Evolutionary conservation across 2,888 invertebrate genomes (phyloP).

Genomic region (Heteromyza rotundicornis): DNA sequence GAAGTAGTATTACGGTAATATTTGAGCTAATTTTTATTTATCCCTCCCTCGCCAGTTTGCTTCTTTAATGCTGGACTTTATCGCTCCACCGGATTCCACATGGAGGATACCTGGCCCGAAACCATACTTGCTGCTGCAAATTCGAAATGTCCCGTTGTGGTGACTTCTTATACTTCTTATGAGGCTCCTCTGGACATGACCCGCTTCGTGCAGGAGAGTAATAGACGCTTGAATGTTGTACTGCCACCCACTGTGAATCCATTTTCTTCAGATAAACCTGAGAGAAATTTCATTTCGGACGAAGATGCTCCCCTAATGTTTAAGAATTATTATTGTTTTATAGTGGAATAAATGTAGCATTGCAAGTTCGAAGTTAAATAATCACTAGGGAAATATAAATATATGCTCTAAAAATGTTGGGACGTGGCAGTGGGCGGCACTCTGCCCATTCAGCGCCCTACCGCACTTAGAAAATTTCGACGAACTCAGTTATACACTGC

Average conservation of each 20-base stretch:
- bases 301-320: conserved; percentile 74
- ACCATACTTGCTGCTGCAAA: conserved; percentile 68
- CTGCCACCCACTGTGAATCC: conserved; percentile 68
- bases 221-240: conserved; percentile 64
- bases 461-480: no score
- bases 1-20: not conserved
- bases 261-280: conserved; percentile 73
- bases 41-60: conserved; percentile 65
- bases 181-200: conserved; percentile 71
- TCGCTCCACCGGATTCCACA: conserved; percentile 69
- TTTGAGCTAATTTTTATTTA: not conserved
- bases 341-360: conserved; percentile 65
- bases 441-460: no score
- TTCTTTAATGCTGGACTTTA: conserved; percentile 77
- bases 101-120: conserved; percentile 72
- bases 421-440: no score
- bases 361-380: no score
- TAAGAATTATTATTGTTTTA: conserved; percentile 72
- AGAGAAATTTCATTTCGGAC: conserved; percentile 77
- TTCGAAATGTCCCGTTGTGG: conserved; percentile 67
- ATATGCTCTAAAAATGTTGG: no score
- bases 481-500: no score
- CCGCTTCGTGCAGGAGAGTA: conserved; percentile 66
- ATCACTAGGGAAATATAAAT: no score
- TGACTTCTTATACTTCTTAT: conserved; percentile 73